Percentiles rank a stretch among this genome's conserved stretches.
These are phyloP conservation scores for Baryphthengus martii DNA, from an alignment of 2,113 vertebrate genomes.

Conservation along the genomic window DNA sequence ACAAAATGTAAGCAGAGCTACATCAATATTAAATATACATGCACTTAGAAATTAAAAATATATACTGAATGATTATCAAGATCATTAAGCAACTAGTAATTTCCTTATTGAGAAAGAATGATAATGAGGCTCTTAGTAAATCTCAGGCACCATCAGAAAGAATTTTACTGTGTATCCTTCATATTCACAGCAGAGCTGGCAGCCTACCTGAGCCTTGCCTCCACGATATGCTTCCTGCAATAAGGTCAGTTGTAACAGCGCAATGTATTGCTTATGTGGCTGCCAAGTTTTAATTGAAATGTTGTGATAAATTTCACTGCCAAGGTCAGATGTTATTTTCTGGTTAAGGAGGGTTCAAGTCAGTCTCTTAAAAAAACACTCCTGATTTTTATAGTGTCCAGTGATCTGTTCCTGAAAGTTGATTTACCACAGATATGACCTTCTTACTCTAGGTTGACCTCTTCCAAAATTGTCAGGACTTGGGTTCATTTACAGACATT, in stretches of 20 bases:
- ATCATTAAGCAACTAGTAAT: not conserved
- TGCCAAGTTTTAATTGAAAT: conserved; percentile 86
- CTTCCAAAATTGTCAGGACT: conserved; percentile 69
- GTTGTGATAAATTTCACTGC: conserved; percentile 83
- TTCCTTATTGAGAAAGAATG: conserved; percentile 1
- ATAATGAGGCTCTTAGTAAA: conserved; percentile 1
- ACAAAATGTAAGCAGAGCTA: not conserved
- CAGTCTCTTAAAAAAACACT: conserved; percentile 73
- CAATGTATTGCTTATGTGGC: conserved; percentile 52
- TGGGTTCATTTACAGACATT: conserved; percentile 62
- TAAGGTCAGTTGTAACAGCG: conserved; percentile 70
- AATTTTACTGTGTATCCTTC: not conserved
- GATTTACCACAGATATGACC: conserved; percentile 76
- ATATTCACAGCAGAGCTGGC: not conserved
- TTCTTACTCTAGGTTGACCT: conserved; percentile 66
- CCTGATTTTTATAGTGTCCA: conserved; percentile 81
- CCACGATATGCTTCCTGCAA: conserved; percentile 16
- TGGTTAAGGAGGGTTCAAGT: conserved; percentile 78
- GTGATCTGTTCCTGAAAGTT: conserved; percentile 77
- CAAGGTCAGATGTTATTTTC: conserved; percentile 79
- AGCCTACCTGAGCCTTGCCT: not conserved
- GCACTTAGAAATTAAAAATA: not conserved
- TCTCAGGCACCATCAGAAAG: not conserved
- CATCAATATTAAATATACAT: conserved; percentile 18
- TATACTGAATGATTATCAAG: not conserved